Evolutionary conservation across 2,888 invertebrate species (phyloP).

Genomic region (Salpingus planirostris): DNA sequence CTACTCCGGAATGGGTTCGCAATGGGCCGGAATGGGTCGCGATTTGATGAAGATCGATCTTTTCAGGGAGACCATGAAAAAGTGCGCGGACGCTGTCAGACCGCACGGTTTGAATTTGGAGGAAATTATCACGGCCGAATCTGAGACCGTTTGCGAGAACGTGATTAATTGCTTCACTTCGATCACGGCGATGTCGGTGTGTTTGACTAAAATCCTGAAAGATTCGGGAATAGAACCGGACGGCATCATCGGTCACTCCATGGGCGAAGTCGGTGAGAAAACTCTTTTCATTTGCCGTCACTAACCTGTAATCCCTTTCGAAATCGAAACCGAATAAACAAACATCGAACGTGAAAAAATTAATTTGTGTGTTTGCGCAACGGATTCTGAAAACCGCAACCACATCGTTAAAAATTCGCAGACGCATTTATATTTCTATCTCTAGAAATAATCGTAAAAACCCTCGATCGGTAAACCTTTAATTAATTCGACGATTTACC

Average conservation of each 20-base stretch:
- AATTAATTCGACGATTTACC: no score
- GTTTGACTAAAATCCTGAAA: constrained; percentile 74
- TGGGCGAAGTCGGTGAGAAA: constrained; percentile 64
- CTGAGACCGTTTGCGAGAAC: constrained; percentile 43
- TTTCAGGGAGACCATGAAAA: constrained; percentile 49
- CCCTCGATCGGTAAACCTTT: no score
- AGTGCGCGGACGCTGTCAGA: constrained; percentile 43
- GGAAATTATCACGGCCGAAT: constrained; percentile 43
- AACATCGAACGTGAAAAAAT: no score
- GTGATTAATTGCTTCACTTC: constrained; percentile 50
- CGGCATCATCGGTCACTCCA: constrained; percentile 89
- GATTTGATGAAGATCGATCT: constrained; percentile 49
- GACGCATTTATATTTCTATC: no score
- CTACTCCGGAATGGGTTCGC: constrained; percentile 60
- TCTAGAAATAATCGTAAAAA: no score
- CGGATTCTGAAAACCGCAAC: no score
- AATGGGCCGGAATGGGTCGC: constrained; percentile 56
- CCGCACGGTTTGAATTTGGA: constrained; percentile 47
- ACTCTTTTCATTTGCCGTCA: neutral
- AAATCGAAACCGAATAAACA: no score
- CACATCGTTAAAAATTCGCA: no score
- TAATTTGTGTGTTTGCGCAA: no score
- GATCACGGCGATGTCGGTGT: constrained; percentile 56
- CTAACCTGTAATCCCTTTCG: neutral
- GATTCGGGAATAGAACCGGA: constrained; percentile 70